Conservation (phyloP, 1,140 invertebrate genomes). For the Plodia interpunctella region DNA sequence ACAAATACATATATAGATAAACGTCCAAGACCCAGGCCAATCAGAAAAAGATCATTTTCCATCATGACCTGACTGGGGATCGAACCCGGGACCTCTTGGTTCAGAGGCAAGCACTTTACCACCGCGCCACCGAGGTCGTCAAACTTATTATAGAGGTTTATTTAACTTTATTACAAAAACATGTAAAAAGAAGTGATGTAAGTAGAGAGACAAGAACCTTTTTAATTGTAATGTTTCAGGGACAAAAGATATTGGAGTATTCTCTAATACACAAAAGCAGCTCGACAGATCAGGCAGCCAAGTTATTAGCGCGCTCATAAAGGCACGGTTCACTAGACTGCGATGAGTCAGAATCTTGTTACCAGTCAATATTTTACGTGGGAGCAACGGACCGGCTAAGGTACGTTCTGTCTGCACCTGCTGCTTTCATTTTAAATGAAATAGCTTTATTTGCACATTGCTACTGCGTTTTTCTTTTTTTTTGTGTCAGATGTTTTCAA, state of each 20-base stretch:
- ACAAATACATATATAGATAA: too few species aligned
- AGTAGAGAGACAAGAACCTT: too few species aligned
- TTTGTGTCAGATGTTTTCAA: background rate
- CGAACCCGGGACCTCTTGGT: too few species aligned
- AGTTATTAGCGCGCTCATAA: conserved; percentile 10
- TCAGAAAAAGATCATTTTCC: too few species aligned
- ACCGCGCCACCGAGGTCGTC: too few species aligned
- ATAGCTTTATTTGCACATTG: conserved; percentile 10
- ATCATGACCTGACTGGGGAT: too few species aligned
- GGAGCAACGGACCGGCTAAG: conserved; percentile 25
- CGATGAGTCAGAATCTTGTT: conserved; percentile 24
- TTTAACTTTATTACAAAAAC: too few species aligned
- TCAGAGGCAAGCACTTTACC: too few species aligned
- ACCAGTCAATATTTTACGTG: conserved; percentile 51
- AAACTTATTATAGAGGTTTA: too few species aligned
- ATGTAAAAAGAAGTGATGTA: too few species aligned
- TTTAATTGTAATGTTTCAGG: too few species aligned
- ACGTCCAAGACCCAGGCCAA: too few species aligned
- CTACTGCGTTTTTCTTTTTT: conserved; percentile 11
- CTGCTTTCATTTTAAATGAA: background rate
- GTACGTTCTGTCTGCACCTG: background rate
- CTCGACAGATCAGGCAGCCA: conserved; percentile 4
- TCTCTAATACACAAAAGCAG: background rate
- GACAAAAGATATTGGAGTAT: background rate
- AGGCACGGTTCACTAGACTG: conserved; percentile 8